These are phyloP conservation scores for Kobus ellipsiprymnus DNA, from an alignment of 2,113 vertebrate genomes.

Conservation along the genomic window DNA sequence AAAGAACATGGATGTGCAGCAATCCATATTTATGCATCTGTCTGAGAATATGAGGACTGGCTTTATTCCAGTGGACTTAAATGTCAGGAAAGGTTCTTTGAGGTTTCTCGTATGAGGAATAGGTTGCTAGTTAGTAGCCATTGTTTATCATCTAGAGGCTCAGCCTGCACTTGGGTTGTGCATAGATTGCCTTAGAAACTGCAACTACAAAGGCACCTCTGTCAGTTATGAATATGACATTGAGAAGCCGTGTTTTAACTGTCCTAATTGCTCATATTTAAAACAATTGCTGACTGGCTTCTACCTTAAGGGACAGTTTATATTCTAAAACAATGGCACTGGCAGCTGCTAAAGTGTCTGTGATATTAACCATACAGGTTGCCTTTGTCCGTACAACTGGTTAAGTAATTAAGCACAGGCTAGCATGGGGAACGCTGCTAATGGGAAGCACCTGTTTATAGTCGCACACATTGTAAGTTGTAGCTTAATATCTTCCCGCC, in stretches of 20 bases:
- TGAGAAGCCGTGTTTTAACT: conserved; percentile 30
- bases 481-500: neutral
- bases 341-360: conserved; percentile 53
- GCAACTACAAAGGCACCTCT: conserved; percentile 38
- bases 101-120: neutral
- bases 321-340: conserved; percentile 51
- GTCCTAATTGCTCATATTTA: conserved; percentile 48
- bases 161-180: neutral
- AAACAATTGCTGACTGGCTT: conserved; percentile 42
- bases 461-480: neutral
- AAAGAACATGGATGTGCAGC: neutral
- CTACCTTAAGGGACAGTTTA: conserved; percentile 45
- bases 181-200: conserved; percentile 6
- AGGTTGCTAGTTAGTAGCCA: conserved; percentile 7
- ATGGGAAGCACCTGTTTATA: conserved; percentile 54
- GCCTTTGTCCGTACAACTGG: conserved; percentile 52
- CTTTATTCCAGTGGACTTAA: neutral
- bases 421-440: conserved; percentile 17
- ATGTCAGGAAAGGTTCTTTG: neutral
- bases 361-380: conserved; percentile 44
- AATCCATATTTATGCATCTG: neutral
- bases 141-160: neutral
- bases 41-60: neutral
- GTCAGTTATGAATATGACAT: conserved; percentile 40
- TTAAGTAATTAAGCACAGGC: conserved; percentile 51